Percentiles rank a stretch among this genome's conserved stretches.
Evolutionary conservation across 2,888 invertebrate genomes (phyloP).

Genomic region (Caenorhabditis becei): DNA sequence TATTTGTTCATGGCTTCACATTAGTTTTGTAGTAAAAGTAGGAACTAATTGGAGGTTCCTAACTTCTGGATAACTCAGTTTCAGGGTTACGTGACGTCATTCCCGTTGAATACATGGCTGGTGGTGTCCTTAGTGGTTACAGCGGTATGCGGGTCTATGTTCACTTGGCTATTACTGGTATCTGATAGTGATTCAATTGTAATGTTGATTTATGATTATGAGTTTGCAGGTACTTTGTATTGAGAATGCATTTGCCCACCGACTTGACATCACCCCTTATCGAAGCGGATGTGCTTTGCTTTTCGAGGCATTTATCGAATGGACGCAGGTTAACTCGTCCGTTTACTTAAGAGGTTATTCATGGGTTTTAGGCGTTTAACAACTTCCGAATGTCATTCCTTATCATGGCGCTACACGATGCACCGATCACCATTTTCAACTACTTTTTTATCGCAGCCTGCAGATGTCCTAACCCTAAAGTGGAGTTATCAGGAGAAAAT

Average conservation of each 20-base stretch:
- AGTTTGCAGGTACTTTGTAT: slow-evolving; percentile 79
- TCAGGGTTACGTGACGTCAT: slow-evolving; percentile 78
- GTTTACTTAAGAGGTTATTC: background rate
- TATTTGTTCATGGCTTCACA: slow-evolving; percentile 80
- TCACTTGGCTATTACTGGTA: slow-evolving; percentile 78
- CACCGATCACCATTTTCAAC: slow-evolving; percentile 80
- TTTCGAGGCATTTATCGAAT: slow-evolving; percentile 78
- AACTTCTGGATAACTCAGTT: slow-evolving; percentile 3
- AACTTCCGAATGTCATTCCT: slow-evolving; percentile 81
- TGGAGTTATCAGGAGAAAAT: slow-evolving; percentile 45
- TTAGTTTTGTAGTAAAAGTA: slow-evolving; percentile 74
- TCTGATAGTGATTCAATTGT: background rate
- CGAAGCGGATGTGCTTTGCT: slow-evolving; percentile 79
- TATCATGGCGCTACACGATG: slow-evolving; percentile 80
- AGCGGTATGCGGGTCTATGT: slow-evolving; percentile 79
- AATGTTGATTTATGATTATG: no score
- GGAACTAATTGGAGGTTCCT: slow-evolving; percentile 9
- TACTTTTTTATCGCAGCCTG: slow-evolving; percentile 80
- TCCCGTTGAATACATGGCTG: slow-evolving; percentile 78
- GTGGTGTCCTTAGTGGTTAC: slow-evolving; percentile 69
- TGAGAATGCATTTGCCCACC: slow-evolving; percentile 81
- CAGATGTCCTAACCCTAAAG: slow-evolving; percentile 77
- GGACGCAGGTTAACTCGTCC: slow-evolving; percentile 74
- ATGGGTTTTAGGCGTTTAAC: slow-evolving; percentile 76
- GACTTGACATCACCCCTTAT: slow-evolving; percentile 79